Percentiles rank a stretch among this genome's conserved stretches.
Conservation (phyloP, 1,140 invertebrate genomes). For the Eurosta solidaginis region DNA sequence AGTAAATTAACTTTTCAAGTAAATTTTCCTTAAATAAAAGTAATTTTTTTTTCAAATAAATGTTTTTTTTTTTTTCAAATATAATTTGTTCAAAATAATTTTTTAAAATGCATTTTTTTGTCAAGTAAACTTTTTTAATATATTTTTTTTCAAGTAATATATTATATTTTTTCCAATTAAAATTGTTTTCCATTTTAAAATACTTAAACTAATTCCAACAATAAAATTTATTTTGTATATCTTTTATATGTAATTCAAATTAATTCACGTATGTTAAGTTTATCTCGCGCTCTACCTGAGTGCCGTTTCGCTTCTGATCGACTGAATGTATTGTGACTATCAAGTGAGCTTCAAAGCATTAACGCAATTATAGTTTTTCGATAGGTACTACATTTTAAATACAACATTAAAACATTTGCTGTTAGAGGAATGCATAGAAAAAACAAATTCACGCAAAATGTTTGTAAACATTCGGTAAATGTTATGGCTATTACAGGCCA, state of each 20-base stretch:
- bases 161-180: no score
- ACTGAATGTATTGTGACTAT: constrained; percentile 33
- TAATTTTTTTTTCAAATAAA: background rate
- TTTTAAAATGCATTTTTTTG: no score
- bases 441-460: constrained; percentile 23
- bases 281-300: constrained; percentile 36
- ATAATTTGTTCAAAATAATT: no score
- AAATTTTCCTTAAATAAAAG: no score
- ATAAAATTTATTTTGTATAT: background rate
- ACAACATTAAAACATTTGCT: constrained; percentile 30
- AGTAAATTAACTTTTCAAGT: no score
- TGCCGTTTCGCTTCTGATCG: constrained; percentile 37
- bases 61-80: no score
- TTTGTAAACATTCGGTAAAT: constrained; percentile 16
- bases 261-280: constrained; percentile 9
- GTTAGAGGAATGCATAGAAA: constrained; percentile 32
- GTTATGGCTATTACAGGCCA: background rate
- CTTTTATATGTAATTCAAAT: background rate
- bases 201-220: no score
- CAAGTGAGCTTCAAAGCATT: constrained; percentile 34
- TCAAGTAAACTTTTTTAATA: no score
- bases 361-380: background rate
- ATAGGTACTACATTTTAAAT: constrained; percentile 9
- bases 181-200: no score
- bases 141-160: no score